A percentile compares a stretch with the other conserved stretches of the same genome.
phyloP scores from a whole-genome alignment of 2,797 vertebrate genomes.

The Etheostoma perlongum region DNA sequence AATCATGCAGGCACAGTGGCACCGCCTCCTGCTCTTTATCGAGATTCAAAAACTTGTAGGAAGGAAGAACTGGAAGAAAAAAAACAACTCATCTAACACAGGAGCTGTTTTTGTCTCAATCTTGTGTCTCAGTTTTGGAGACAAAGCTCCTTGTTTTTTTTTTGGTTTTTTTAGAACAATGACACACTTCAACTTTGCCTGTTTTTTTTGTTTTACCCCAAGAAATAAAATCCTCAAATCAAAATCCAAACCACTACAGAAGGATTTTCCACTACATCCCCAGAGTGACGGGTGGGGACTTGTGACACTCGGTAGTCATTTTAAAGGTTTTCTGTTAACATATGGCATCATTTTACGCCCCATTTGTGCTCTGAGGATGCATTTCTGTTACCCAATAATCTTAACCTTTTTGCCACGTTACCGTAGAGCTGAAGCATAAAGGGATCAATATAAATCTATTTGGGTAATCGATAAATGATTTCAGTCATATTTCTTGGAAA shows the following conservation, averaged over 20 bases:
- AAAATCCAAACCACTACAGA: not conserved
- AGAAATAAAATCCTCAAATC: too few species aligned
- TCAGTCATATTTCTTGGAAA: too few species aligned
- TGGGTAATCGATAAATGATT: too few species aligned
- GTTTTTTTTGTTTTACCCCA: not conserved
- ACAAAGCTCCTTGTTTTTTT: too few species aligned
- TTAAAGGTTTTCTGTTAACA: too few species aligned
- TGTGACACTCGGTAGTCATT: not conserved
- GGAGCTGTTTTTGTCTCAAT: constrained; percentile 17
- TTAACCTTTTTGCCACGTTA: not conserved
- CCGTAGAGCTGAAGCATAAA: too few species aligned
- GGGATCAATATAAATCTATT: too few species aligned
- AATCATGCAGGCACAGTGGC: constrained; percentile 38
- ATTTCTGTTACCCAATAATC: not conserved
- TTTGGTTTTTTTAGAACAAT: not conserved
- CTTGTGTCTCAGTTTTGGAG: not conserved
- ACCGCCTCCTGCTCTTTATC: constrained; percentile 60
- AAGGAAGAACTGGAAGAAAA: constrained; percentile 30
- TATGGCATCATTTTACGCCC: too few species aligned
- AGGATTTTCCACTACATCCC: not conserved
- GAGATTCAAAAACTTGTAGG: constrained; percentile 55
- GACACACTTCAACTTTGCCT: not conserved
- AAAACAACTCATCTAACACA: not conserved
- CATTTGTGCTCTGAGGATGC: not conserved
- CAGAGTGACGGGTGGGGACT: not conserved